These are phyloP conservation scores for Parasteatoda tepidariorum DNA, from an alignment of 1,140 invertebrate species.

Conservation along the genomic window DNA sequence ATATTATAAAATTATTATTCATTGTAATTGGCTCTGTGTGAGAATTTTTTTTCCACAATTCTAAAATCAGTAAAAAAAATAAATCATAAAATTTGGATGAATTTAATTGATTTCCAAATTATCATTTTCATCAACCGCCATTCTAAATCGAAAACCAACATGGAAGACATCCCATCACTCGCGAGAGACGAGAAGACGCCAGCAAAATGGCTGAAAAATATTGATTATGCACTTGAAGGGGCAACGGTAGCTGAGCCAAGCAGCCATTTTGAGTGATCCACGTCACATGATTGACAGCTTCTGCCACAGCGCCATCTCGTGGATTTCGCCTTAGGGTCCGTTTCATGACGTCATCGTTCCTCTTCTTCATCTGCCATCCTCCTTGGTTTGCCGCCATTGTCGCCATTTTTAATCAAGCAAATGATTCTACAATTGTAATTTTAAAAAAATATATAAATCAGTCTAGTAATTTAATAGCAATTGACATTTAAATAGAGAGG, in stretches of 20 bases:
- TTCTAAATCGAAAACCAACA: constrained; percentile 33
- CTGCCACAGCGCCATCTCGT: constrained; percentile 53
- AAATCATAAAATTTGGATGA: not conserved
- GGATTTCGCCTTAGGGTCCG: constrained; percentile 46
- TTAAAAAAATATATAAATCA: no score
- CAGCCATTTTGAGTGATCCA: constrained; percentile 61
- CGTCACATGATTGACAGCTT: constrained; percentile 61
- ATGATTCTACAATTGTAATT: constrained; percentile 15
- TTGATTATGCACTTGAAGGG: constrained; percentile 60
- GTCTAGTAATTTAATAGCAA: no score
- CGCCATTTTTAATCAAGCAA: constrained; percentile 60
- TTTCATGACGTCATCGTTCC: constrained; percentile 53
- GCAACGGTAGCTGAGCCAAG: constrained; percentile 57
- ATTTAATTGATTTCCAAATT: not conserved
- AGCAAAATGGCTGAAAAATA: constrained; percentile 60
- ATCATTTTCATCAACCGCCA: not conserved
- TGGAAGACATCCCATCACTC: constrained; percentile 51
- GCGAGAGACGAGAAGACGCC: constrained; percentile 45
- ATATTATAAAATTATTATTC: no score
- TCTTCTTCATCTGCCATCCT: constrained; percentile 16
- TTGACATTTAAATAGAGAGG: no score
- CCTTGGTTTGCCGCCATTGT: constrained; percentile 51
- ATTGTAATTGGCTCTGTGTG: no score
- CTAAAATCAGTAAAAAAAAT: no score
- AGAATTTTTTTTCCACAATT: no score